Percentiles rank a stretch among this genome's conserved stretches.
Conservation (phyloP, 1,140 invertebrate species). For the Latrodectus geometricus region DNA sequence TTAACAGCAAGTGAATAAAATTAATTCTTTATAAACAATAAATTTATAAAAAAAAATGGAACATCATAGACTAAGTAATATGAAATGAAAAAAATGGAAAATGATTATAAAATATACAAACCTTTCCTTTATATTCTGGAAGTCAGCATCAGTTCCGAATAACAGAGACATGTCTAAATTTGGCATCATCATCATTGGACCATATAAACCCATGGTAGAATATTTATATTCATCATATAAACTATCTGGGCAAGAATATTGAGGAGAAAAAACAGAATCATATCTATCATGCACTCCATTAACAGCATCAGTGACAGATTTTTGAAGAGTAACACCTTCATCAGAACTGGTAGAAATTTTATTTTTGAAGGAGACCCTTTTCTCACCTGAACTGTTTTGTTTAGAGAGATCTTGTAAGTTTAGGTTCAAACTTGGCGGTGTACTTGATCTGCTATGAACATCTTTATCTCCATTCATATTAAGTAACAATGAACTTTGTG, state of each 20-base stretch:
- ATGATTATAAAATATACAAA: slow-evolving; percentile 13
- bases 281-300: slow-evolving; percentile 15
- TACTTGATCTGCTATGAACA: slow-evolving; percentile 15
- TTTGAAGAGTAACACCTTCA: not conserved
- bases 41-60: too few species aligned
- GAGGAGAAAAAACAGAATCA: slow-evolving; percentile 46
- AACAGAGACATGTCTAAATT: slow-evolving; percentile 55
- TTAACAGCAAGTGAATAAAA: too few species aligned
- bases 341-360: slow-evolving; percentile 38
- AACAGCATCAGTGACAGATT: not conserved
- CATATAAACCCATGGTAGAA: slow-evolving; percentile 43
- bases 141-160: slow-evolving; percentile 55
- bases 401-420: slow-evolving; percentile 49
- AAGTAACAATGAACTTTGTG: not conserved
- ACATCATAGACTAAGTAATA: too few species aligned
- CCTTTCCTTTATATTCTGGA: slow-evolving; percentile 60
- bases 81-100: not conserved
- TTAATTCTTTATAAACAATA: too few species aligned
- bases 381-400: slow-evolving; percentile 20
- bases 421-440: slow-evolving; percentile 37
- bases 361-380: slow-evolving; percentile 53
- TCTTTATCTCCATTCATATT: slow-evolving; percentile 28
- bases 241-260: slow-evolving; percentile 47
- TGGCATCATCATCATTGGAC: slow-evolving; percentile 56
- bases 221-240: slow-evolving; percentile 57